Evolutionary conservation across 2,888 invertebrate species (phyloP).

Genomic region (Protula sp.): DNA sequence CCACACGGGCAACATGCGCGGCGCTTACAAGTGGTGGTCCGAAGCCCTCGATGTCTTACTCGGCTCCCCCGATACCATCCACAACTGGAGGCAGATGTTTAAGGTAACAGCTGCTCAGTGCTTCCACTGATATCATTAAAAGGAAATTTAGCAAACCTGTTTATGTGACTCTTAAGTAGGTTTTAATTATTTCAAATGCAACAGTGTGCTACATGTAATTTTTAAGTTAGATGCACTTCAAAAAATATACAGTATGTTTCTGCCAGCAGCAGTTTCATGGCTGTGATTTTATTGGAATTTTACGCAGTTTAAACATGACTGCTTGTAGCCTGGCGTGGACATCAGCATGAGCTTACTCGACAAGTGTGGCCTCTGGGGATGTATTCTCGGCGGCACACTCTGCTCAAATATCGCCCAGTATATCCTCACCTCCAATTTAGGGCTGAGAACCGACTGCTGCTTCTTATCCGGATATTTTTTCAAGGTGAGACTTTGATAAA

Average conservation of each 20-base stretch:
- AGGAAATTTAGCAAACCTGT: background rate
- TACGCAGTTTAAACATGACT: too few relatives aligned
- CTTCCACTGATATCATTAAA: background rate
- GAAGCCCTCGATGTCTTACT: slow-evolving; percentile 45
- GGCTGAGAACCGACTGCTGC: slow-evolving; percentile 47
- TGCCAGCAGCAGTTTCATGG: too few relatives aligned
- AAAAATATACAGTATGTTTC: too few relatives aligned
- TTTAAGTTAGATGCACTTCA: too few relatives aligned
- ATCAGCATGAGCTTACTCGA: slow-evolving; percentile 36
- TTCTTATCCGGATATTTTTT: slow-evolving; percentile 50
- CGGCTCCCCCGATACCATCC: slow-evolving; percentile 37
- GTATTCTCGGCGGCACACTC: slow-evolving; percentile 45
- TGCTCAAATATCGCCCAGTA: slow-evolving; percentile 53
- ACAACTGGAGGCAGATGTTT: slow-evolving; percentile 36
- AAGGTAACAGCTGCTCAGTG: slow-evolving; percentile 8
- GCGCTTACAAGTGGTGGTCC: slow-evolving; percentile 48
- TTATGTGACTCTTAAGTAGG: background rate
- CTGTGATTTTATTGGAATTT: too few relatives aligned
- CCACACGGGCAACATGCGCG: slow-evolving; percentile 41
- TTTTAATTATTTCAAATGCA: too few relatives aligned
- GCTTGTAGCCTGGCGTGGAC: too few relatives aligned
- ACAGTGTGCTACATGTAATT: too few relatives aligned
- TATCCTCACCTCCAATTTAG: slow-evolving; percentile 46
- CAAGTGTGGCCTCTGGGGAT: slow-evolving; percentile 52
- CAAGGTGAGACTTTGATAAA: slow-evolving; percentile 38